Evolutionary conservation across 2,113 vertebrate genomes (phyloP).

Genomic region (Nothobranchius kuhntae): DNA sequence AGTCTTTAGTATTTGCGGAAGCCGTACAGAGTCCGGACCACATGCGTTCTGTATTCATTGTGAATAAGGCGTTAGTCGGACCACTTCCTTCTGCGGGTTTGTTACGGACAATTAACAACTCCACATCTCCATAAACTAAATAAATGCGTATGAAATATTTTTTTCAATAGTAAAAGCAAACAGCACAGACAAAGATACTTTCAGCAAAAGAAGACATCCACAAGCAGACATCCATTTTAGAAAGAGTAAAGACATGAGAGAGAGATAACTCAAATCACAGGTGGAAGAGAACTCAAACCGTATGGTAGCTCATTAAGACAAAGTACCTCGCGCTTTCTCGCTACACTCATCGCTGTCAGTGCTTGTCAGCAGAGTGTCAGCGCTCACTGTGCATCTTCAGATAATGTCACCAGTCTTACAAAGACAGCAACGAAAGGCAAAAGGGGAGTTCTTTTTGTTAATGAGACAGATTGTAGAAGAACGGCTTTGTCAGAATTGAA

Average conservation of each 20-base stretch:
- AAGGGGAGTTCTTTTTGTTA: constrained; percentile 40
- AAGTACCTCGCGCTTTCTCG: constrained; percentile 35
- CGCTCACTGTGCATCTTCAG: constrained; percentile 31
- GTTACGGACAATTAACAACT: too few relatives aligned
- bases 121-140: too few relatives aligned
- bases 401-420: constrained; percentile 56
- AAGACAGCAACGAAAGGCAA: constrained; percentile 32
- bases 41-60: too few relatives aligned
- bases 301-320: constrained; percentile 71
- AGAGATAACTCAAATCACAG: constrained; percentile 35
- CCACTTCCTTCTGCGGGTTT: too few relatives aligned
- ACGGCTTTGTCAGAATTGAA: constrained; percentile 21
- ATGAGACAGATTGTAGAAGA: constrained; percentile 53
- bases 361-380: constrained; percentile 51
- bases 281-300: constrained; percentile 46
- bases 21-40: too few relatives aligned
- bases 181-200: constrained; percentile 1
- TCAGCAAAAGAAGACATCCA: constrained; percentile 5
- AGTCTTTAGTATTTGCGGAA: too few relatives aligned
- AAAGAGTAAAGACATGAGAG: constrained; percentile 33
- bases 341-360: constrained; percentile 45
- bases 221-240: neutral
- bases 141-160: too few relatives aligned
- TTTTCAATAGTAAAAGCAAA: neutral
- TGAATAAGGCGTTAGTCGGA: too few relatives aligned